phyloP scores from a whole-genome alignment of 2,797 vertebrate genomes.

The Jordanella pulchra region DNA sequence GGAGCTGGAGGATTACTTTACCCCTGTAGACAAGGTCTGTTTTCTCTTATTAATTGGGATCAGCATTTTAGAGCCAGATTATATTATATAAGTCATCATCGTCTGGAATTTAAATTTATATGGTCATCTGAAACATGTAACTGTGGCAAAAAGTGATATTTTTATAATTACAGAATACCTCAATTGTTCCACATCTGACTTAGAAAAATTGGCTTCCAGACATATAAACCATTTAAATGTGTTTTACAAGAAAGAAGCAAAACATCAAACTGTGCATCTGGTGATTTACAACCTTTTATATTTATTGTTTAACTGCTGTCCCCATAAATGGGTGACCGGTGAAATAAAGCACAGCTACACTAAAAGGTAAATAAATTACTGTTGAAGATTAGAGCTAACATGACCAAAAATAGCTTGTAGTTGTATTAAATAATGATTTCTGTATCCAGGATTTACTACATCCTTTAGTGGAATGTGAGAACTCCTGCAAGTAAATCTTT shows the following conservation, averaged over 20 bases:
- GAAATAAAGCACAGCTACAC: conserved; percentile 18
- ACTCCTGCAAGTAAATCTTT: conserved; percentile 22
- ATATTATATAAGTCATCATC: no score
- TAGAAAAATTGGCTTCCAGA: not conserved
- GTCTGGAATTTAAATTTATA: not conserved
- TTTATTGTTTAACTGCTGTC: conserved; percentile 22
- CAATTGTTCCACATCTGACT: not conserved
- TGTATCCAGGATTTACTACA: conserved; percentile 15
- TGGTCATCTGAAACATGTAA: not conserved
- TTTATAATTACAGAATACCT: not conserved
- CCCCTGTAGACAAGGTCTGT: not conserved
- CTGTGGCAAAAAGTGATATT: not conserved
- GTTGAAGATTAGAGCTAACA: not conserved
- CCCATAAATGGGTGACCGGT: conserved; percentile 19
- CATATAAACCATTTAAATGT: not conserved
- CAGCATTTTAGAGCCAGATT: no score
- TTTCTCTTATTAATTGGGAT: not conserved
- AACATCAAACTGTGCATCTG: not conserved
- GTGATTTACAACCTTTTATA: not conserved
- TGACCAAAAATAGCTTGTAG: conserved; percentile 12
- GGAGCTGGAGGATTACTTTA: no score
- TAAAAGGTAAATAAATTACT: not conserved
- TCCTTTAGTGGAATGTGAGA: conserved; percentile 5
- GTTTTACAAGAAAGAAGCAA: not conserved
- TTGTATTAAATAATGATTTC: conserved; percentile 19